A percentile compares a stretch with the other conserved stretches of the same genome.
phyloP scores from a whole-genome alignment of 2,888 invertebrate species.

The Halocaridina rubra region DNA sequence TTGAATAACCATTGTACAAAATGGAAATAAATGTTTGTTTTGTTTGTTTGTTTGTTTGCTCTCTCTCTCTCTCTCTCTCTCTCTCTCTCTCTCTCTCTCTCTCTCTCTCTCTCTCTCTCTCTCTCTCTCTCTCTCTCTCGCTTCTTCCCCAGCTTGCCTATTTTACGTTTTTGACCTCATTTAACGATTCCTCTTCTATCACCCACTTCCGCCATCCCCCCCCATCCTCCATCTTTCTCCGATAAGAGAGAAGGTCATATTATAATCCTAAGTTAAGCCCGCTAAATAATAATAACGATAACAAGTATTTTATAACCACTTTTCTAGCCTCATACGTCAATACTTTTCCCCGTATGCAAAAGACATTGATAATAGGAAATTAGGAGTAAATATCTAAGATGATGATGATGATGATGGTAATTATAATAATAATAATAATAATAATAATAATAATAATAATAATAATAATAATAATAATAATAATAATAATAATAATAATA shows the following conservation, averaged over 20 bases:
- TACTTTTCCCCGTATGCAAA: background rate
- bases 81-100: no score
- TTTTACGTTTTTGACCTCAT: background rate
- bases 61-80: no score
- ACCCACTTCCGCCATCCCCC: background rate
- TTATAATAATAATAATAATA: background rate
- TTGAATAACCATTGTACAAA: no score
- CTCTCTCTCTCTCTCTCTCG: no score
- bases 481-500: background rate
- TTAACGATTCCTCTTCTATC: background rate
- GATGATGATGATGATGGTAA: background rate
- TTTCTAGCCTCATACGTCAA: constrained; percentile 2
- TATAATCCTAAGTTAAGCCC: background rate
- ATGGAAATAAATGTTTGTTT: no score
- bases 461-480: background rate
- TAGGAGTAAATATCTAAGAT: no score
- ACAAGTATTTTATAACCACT: background rate
- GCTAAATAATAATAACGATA: background rate
- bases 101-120: no score
- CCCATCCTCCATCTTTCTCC: background rate
- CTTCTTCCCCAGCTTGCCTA: no score
- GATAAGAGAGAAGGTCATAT: background rate
- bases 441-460: background rate
- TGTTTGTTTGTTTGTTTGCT: no score
- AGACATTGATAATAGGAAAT: background rate